These are phyloP conservation scores for Philaenus spumarius DNA, from an alignment of 1,140 invertebrate species.

Conservation along the genomic window DNA sequence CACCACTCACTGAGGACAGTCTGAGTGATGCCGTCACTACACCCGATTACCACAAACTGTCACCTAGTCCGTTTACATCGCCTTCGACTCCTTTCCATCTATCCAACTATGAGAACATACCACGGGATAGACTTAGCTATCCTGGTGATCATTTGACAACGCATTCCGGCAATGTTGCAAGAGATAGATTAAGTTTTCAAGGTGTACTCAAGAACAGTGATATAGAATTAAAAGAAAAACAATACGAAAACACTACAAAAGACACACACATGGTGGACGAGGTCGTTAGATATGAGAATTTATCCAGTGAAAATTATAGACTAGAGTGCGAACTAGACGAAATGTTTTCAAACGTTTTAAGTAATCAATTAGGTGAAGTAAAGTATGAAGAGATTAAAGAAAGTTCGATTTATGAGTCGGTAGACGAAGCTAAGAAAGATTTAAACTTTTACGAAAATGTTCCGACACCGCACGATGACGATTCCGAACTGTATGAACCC, in stretches of 20 bases:
- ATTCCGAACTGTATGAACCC: constrained; percentile 9
- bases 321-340: too few relatives aligned
- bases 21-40: constrained; percentile 14
- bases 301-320: too few relatives aligned
- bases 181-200: constrained; percentile 16
- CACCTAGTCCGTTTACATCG: background rate
- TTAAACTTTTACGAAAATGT: constrained; percentile 18
- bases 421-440: constrained; percentile 4
- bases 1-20: constrained; percentile 26
- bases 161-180: constrained; percentile 1
- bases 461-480: background rate
- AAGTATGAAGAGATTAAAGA: constrained; percentile 18
- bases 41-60: constrained; percentile 17
- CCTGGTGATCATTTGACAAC: constrained; percentile 15
- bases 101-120: background rate
- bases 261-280: too few relatives aligned
- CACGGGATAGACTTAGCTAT: constrained; percentile 22
- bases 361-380: constrained; percentile 1
- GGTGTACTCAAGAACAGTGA: constrained; percentile 9
- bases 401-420: constrained; percentile 16
- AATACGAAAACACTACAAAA: too few relatives aligned
- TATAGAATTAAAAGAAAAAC: background rate
- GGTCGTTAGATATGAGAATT: too few relatives aligned
- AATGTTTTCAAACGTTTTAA: too few relatives aligned
- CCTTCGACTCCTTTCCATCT: background rate